A percentile compares a stretch with the other conserved stretches of the same genome.
Evolutionary conservation across 2,113 vertebrate genomes (phyloP).

Genomic region (Galeopterus variegatus): DNA sequence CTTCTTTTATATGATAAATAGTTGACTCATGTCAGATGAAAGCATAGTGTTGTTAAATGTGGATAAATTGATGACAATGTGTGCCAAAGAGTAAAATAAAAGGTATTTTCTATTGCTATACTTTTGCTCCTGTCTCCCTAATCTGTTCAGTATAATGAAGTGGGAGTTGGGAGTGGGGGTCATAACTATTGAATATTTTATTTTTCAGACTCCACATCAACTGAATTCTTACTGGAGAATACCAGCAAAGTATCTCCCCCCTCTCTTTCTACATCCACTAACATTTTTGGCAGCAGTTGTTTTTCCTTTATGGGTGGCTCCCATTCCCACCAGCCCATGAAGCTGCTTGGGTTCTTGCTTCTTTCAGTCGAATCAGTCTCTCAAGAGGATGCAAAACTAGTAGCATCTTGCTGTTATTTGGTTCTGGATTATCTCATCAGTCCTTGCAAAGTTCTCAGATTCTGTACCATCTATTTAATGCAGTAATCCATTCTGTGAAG

Average conservation of each 20-base stretch:
- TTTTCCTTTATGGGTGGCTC: neutral
- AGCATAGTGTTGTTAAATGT: neutral
- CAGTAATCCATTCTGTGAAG: neutral
- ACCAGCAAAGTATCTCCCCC: neutral
- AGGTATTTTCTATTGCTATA: neutral
- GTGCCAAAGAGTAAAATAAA: neutral
- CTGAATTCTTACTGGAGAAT: neutral
- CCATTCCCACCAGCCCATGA: neutral
- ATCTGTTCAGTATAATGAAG: neutral
- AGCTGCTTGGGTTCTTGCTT: neutral
- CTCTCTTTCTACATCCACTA: too few relatives aligned
- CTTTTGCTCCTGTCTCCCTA: neutral
- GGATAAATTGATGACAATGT: neutral
- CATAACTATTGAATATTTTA: neutral
- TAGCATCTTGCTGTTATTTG: neutral
- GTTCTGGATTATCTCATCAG: neutral
- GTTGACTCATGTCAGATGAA: neutral
- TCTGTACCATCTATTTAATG: neutral
- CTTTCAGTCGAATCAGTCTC: neutral
- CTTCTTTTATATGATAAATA: neutral
- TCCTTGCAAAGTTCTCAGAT: neutral
- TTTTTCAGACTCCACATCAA: neutral
- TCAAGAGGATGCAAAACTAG: neutral
- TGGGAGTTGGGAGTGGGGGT: accelerated
- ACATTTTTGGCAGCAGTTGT: neutral